These are phyloP conservation scores for Diaprepes abbreviatus DNA, from an alignment of 2,888 invertebrate genomes.

Conservation along the genomic window DNA sequence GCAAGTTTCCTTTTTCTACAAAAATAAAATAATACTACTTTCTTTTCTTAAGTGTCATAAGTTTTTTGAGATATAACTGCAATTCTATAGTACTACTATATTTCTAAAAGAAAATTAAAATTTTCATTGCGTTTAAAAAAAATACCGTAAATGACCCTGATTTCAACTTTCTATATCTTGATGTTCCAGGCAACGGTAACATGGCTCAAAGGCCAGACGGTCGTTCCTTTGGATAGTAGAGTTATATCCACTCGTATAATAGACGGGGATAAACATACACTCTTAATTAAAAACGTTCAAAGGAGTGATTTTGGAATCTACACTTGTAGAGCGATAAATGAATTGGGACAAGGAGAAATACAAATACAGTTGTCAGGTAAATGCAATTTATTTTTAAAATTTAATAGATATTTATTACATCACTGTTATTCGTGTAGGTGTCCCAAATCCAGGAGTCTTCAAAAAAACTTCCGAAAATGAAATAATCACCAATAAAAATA, in stretches of 20 bases:
- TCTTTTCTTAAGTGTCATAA: too few species aligned
- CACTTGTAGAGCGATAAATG: slow-evolving; percentile 83
- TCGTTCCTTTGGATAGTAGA: slow-evolving; percentile 68
- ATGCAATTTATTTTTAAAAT: too few species aligned
- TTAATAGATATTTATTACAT: too few species aligned
- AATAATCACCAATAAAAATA: slow-evolving; percentile 69
- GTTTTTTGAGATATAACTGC: too few species aligned
- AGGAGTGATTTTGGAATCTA: slow-evolving; percentile 82
- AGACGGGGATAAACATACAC: slow-evolving; percentile 71
- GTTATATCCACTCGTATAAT: slow-evolving; percentile 61
- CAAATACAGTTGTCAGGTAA: slow-evolving; percentile 81
- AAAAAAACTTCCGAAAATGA: slow-evolving; percentile 69
- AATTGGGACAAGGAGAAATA: slow-evolving; percentile 78
- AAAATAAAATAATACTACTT: too few species aligned
- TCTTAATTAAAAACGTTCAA: slow-evolving; percentile 79
- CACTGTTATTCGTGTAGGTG: slow-evolving; percentile 70
- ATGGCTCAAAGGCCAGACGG: slow-evolving; percentile 77
- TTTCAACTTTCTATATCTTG: too few species aligned
- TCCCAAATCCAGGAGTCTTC: slow-evolving; percentile 78
- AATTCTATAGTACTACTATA: too few species aligned
- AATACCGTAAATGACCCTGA: too few species aligned
- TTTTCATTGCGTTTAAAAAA: too few species aligned
- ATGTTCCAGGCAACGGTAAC: slow-evolving; percentile 71
- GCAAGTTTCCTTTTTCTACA: too few species aligned
- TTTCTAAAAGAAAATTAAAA: too few species aligned